Base-by-base conservation (phyloP, 2,888 invertebrate species). In the Latrodectus elegans region DNA sequence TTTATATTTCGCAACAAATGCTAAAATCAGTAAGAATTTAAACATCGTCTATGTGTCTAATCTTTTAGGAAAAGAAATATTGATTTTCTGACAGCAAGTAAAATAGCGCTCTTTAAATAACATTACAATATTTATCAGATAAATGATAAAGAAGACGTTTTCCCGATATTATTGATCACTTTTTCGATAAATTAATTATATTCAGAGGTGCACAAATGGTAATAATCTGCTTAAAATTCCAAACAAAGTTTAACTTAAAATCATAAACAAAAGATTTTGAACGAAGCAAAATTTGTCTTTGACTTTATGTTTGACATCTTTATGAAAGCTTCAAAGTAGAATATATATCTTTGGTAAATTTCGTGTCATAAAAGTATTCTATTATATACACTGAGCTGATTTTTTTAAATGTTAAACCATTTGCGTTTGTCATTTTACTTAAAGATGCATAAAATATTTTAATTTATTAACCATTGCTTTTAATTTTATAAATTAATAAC, bases 101-200 rank as follows among this genome's bases (percentile, higher is more conserved):
- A 15, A 60, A 60, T 60, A 60, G 60, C 60, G 12, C 60, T 60
- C 60, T 60, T 60, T 60, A 60, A 60, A 60, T 60, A 60, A 60
- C 60, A 60, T 60, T n/a, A 11, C 60, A n/a, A 60, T 60, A 60
- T 60, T 60, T 60, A 60, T 60, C 60, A 60, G 60, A 60, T 60
- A 60, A 60, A n/a, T 60, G 60, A 60, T 60, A 60, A 60, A n/a
- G 60, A 15, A 60, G 60, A 60, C 60, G n/a, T 60, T 60, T 60
- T 60, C n/a, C 60, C 60, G n/a, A 60, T 60, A 60, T 10, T 60
- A 60, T 60, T 60, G 60, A 60, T 60, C n/a, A n/a, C 60, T 60
- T 60, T 60, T 60, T 60, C 60, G 60, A 60, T 60, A 60, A 60
- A 60, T 60, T 60, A 60, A 60, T 60, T 60, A 60, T 60, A 60